phyloP scores from a whole-genome alignment of 92 coral and sea anemone species.

The Siderastrea radians region DNA sequence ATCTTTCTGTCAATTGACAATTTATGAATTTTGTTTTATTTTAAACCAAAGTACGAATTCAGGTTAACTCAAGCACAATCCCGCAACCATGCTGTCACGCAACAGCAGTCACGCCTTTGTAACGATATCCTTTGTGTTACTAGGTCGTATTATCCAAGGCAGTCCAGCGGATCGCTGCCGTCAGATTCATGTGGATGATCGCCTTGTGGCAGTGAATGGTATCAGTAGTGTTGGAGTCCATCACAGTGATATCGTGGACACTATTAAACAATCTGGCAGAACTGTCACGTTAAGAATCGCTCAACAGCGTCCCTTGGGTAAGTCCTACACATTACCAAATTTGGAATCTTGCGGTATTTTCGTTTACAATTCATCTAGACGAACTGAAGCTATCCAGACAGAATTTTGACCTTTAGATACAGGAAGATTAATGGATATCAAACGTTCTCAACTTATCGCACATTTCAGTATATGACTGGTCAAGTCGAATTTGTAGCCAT shows the following conservation, averaged over 20 bases:
- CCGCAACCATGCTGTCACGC: background rate
- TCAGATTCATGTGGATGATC: slow-evolving; percentile 94
- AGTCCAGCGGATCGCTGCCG: slow-evolving; percentile 98
- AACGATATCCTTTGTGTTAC: background rate
- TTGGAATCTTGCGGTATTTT: no score
- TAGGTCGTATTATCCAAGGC: slow-evolving; percentile 96
- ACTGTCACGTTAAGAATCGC: slow-evolving; percentile 88
- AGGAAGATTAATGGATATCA: no score
- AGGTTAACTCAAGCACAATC: background rate
- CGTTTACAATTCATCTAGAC: no score
- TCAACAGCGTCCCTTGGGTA: slow-evolving; percentile 80
- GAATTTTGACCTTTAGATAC: no score
- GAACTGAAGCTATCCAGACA: no score
- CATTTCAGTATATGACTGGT: no score
- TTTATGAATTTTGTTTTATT: no score
- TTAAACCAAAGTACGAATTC: background rate
- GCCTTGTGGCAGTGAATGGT: slow-evolving; percentile 94
- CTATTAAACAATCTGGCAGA: slow-evolving; percentile 93
- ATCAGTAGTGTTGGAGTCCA: slow-evolving; percentile 92
- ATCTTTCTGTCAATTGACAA: no score
- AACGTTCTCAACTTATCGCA: no score
- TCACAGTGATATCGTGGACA: slow-evolving; percentile 95
- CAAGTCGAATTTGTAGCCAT: no score
- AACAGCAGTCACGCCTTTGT: background rate
- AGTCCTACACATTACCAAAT: background rate